These are phyloP conservation scores for Hyalella azteca DNA, from an alignment of 2,888 invertebrate genomes.

Conservation along the genomic window DNA sequence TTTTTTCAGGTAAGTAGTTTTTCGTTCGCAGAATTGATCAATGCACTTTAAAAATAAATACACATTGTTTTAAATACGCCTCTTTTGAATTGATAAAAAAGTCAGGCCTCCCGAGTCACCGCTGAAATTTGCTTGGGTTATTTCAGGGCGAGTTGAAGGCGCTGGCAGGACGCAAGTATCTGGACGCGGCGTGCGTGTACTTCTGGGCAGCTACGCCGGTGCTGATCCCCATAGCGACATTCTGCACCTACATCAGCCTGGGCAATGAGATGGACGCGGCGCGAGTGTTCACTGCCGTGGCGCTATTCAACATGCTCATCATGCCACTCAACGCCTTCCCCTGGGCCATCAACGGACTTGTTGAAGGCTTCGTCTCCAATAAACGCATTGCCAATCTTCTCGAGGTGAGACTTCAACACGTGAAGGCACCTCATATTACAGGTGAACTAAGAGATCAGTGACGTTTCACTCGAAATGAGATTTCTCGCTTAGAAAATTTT, in stretches of 20 bases:
- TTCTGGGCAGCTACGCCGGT: slow-evolving; percentile 99
- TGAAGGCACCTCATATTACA: too few relatives aligned
- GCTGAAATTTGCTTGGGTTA: too few relatives aligned
- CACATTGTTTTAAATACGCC: too few relatives aligned
- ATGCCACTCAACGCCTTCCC: slow-evolving; percentile 95
- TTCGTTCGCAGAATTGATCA: too few relatives aligned
- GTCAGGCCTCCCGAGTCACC: too few relatives aligned
- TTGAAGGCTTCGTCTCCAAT: slow-evolving; percentile 94
- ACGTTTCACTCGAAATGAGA: too few relatives aligned
- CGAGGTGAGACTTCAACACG: slow-evolving; percentile 44
- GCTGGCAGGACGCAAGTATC: slow-evolving; percentile 85
- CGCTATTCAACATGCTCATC: slow-evolving; percentile 94
- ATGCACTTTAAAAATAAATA: too few relatives aligned
- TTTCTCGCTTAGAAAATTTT: too few relatives aligned
- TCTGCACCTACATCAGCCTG: slow-evolving; percentile 77
- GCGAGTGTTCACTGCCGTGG: slow-evolving; percentile 87
- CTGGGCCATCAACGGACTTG: slow-evolving; percentile 95
- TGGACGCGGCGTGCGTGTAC: slow-evolving; percentile 97
- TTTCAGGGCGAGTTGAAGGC: slow-evolving; percentile 77
- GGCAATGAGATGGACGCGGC: slow-evolving; percentile 64
- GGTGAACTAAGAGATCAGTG: too few relatives aligned
- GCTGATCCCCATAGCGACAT: slow-evolving; percentile 82
- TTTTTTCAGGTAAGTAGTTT: too few relatives aligned
- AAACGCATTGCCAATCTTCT: slow-evolving; percentile 83
- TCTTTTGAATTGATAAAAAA: too few relatives aligned